Percentiles rank a stretch among this genome's conserved stretches.
Evolutionary conservation across 2,113 vertebrate genomes (phyloP).

Genomic region (Alaudala cheleensis): DNA sequence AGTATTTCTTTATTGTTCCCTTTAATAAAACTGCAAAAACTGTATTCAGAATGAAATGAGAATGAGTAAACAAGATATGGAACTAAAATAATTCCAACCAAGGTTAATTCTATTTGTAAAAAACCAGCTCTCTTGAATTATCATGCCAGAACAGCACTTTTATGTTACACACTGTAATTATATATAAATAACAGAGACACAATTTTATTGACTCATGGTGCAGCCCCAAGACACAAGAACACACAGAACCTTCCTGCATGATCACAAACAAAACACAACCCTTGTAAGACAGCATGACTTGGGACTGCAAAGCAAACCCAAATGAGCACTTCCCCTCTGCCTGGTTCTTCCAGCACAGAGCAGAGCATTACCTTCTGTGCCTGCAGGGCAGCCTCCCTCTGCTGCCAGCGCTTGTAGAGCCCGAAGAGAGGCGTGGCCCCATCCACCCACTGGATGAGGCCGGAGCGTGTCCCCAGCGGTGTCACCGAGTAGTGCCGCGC

Average conservation of each 20-base stretch:
- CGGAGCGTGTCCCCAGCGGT: conserved; percentile 92
- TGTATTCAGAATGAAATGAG: background rate
- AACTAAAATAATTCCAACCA: background rate
- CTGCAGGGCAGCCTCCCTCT: conserved; percentile 90
- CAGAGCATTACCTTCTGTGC: conserved; percentile 85
- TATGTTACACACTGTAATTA: background rate
- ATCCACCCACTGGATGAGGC: conserved; percentile 98
- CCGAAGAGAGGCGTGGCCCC: conserved; percentile 96
- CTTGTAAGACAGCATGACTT: rapidly evolving
- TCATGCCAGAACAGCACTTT: background rate
- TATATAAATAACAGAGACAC: background rate
- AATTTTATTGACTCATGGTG: background rate
- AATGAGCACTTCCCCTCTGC: background rate
- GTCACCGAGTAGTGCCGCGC: conserved; percentile 97
- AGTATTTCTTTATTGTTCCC: too few species aligned
- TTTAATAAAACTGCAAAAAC: background rate
- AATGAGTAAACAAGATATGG: background rate
- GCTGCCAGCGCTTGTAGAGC: conserved; percentile 98
- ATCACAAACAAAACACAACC: background rate
- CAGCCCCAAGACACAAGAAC: background rate
- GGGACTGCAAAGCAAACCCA: background rate
- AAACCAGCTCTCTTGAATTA: background rate
- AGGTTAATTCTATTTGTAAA: background rate
- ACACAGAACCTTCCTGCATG: background rate
- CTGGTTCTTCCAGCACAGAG: background rate